Base-by-base conservation (phyloP, 2,888 invertebrate species). In the Drosophila quasianomalipes region DNA sequence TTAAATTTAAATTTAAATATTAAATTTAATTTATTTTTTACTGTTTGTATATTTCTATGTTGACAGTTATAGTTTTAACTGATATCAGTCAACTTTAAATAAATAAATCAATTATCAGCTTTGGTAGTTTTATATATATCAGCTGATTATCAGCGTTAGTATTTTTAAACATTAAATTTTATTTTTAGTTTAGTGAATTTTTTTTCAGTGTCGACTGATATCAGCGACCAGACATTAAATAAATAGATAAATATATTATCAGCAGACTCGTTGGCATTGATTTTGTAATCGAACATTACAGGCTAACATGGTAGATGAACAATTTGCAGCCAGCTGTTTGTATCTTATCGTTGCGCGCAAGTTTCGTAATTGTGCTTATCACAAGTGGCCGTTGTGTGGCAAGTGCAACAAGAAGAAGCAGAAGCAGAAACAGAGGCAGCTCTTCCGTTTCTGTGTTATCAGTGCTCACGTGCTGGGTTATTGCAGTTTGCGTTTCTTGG, bases 391-490 rank as follows among this genome's bases (percentile, higher is more conserved):
- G 51, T 2, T 26, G 47, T 72, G 60, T 67, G 64, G 70, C 68
- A 70, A 82, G 72, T 81, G 81, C 74, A 65, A 82, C 51, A 78
- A 58, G 39, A 33, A 55, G 49, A 49, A 41, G 58, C 35, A 52
- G 44, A 26, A 41, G 22, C 35, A 44, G 55, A 31, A 54, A 31
- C 33, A 26, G 10, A 57, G 28, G 19, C 9, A 41, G 28, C 12
- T 85, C 79, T 88, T 85, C 88, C 85, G 85, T 75, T 47, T 65
- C 19, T 55, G 60, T 55, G 60, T 75, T 88, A 85, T 88, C 85
- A 61, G 31, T 16, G 49, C 73, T 85, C 85, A 85, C 85, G 85
- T 85, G 85, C 83, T 69, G 59, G 65, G 67, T 57, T 51, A 35
- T 62, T 51, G 60, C 22, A 26, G 5, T 30, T 41, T 60, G 41